Base-by-base conservation (phyloP, 2,888 invertebrate genomes). In the Drosophila paranaensis region DNA sequence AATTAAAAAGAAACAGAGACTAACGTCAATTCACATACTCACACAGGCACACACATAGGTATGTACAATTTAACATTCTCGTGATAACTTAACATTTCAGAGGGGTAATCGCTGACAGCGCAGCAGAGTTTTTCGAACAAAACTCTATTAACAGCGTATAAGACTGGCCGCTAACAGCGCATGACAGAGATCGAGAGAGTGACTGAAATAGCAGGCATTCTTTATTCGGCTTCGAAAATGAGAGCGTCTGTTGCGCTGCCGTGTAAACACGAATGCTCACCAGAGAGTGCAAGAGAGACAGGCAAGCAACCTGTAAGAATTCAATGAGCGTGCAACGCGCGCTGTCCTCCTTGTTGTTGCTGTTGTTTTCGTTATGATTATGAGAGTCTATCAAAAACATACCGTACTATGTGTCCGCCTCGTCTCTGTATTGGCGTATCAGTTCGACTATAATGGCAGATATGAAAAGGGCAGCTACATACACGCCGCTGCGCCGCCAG, bases 361-460 rank as follows among this genome's bases (percentile, higher is more conserved):
- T 82, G 70, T 76, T 86, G 88, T 79, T 86, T 84, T 81, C 81
- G 79, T 87, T 85, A 88, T 82, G 90, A 89, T 90, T 91, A 91
- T 91, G 90, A 91, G 91, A 87, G 82, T 88, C 82, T 90, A 90
- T 91, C 90, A 90, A 83, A 82, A 87, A 83, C 73, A 74, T 79
- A 74, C 70, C 74, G 70, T 55, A 45, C 61, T 60, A 66, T 62
- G 63, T 60, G 68, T 62, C 65, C 60, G 71, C 25, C 50, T 60
- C 61, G 65, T 50, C 46, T 69, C 65, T 70, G 73, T 62, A 57
- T 63, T 77, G 66, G 71, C 63, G 55, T 69, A 73, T 74, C 76
- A 79, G 87, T 82, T 79, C 66, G 86, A 88, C 85, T 91, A 90
- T 91, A 91, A 91, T 90, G 88, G 90, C 88, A 90, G 90, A 90